A percentile compares a stretch with the other conserved stretches of the same genome.
These are phyloP conservation scores for Paracyclopina nana DNA, from an alignment of 1,140 invertebrate species.

Conservation along the genomic window DNA sequence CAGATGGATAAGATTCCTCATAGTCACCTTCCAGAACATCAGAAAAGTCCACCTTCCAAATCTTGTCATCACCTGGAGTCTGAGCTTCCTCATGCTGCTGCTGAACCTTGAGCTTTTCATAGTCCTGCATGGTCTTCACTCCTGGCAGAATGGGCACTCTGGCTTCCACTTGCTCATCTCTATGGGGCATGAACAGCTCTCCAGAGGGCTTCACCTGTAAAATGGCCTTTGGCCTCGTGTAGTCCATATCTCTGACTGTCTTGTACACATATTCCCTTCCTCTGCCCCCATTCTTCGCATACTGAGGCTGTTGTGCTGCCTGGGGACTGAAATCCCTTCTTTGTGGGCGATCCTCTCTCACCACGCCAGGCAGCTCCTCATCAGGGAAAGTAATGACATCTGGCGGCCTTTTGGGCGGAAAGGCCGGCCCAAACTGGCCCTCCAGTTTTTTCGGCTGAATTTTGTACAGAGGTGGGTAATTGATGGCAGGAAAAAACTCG, in stretches of 20 bases:
- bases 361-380: not conserved
- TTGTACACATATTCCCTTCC: too few species aligned
- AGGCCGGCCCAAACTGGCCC: conserved; percentile 7
- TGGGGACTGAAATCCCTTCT: not conserved
- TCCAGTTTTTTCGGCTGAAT: not conserved
- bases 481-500: not conserved
- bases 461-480: not conserved
- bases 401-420: not conserved
- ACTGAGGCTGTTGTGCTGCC: not conserved
- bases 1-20: not conserved
- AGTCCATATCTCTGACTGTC: conserved; percentile 12
- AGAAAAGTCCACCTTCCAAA: conserved; percentile 8
- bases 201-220: conserved; percentile 5
- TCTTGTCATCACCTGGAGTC: not conserved
- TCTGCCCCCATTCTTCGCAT: too few species aligned
- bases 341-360: not conserved
- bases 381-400: not conserved
- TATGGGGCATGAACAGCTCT: not conserved
- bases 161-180: not conserved
- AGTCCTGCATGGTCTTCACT: not conserved
- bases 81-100: not conserved
- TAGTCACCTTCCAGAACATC: not conserved
- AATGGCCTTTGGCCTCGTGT: not conserved
- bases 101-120: not conserved
- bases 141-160: not conserved